Evolutionary conservation across 2,888 invertebrate species (phyloP), one percentile per base, ranked within the genome.

Genomic region (Helobdella robusta): DNA sequence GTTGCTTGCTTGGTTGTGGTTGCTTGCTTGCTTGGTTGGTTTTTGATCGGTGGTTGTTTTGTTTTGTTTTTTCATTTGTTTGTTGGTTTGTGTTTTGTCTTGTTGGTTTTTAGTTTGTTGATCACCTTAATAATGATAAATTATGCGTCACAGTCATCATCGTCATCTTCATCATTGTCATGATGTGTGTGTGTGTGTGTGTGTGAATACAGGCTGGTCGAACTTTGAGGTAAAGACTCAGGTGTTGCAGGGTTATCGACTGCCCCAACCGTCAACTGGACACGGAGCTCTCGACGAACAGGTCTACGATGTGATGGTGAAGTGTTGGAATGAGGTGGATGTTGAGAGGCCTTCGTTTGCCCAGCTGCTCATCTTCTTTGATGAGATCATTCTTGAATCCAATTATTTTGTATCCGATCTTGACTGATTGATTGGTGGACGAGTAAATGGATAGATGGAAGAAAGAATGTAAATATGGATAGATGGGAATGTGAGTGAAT

Each of bases 341-440:
- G 95, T 97, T 75, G 89, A 90, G 76, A 83, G 97, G 76, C 97
- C 97, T 30, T 98, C 97, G 0, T 98, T 98, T 80, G 94, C 93
- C 81, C 93, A 91, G 82, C 73, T 80, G 4, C 72, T 76, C 54
- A 72, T 71, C 58, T 75, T 74, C 70, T 78, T 80, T 70, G 79
- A 79, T 62, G 77, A 48, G 23, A 48, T 48, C 48, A 48, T 48
- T 8, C 11, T 23, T 5, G 2, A n/a, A 8, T 2, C n/a, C 8
- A 48, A 48, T 20, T 20, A 48, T 5, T 48, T 48, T 40, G 40
- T 40, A 15, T 40, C 40, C 18, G 11, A 40, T 15, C 4, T 48
- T 8, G 23, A 48, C 2, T 48, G 8, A 5, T 48, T 48, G 3
- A 48, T 48, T 8, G 3, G n/a, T 48, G 2, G 8, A 48, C 23